phyloP scores from a whole-genome alignment of 2,797 vertebrate genomes.

The Loris lydekkerianus region DNA sequence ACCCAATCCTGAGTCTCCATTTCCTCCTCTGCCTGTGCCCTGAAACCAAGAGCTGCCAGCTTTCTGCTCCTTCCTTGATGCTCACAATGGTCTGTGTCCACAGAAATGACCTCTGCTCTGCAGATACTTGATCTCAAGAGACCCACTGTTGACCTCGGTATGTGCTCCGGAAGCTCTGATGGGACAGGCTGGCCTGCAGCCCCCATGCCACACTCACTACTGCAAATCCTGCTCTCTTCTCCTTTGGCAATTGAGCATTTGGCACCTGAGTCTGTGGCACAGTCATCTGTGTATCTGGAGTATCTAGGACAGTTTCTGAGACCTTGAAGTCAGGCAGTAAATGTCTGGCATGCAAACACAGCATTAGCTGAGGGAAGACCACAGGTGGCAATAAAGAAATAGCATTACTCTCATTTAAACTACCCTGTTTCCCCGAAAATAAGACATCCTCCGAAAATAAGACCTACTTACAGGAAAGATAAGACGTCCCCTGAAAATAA shows the following conservation, averaged over 20 bases:
- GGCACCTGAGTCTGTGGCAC: not conserved
- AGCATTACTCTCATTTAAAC: not conserved
- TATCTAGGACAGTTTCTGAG: not conserved
- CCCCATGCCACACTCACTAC: accelerated
- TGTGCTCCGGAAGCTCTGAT: accelerated
- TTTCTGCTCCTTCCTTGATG: accelerated
- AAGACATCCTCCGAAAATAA: too few relatives aligned
- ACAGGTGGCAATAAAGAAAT: not conserved
- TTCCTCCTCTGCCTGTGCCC: not conserved
- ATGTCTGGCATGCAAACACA: accelerated
- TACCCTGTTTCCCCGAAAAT: too few relatives aligned
- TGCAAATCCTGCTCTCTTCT: accelerated
- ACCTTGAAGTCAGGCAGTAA: not conserved
- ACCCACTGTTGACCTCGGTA: accelerated
- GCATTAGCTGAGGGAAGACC: not conserved
- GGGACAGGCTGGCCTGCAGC: not conserved
- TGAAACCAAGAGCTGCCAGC: not conserved
- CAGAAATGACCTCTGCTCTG: not conserved
- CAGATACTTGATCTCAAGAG: not conserved
- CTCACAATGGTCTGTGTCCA: accelerated
- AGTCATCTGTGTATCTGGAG: too few relatives aligned
- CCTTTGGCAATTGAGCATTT: accelerated
- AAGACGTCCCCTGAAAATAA: too few relatives aligned
- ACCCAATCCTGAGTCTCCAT: accelerated
- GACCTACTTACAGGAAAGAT: too few relatives aligned